Evolutionary conservation across 2,797 vertebrate species (phyloP).

Genomic region (Alcedo quadribrachys): DNA sequence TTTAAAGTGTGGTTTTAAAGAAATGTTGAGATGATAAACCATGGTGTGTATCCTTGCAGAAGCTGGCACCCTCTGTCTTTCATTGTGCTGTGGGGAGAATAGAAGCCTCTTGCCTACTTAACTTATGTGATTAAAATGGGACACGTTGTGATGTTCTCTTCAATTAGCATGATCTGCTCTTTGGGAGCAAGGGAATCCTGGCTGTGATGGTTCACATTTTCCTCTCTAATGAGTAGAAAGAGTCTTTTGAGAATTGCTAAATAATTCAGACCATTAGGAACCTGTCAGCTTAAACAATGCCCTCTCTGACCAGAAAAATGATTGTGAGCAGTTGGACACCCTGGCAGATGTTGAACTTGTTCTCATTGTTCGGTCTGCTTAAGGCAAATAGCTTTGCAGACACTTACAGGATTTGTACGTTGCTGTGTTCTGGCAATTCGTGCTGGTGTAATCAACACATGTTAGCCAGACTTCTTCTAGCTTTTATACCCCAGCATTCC

Average conservation of each 20-base stretch:
- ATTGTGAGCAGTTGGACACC: conserved; percentile 38
- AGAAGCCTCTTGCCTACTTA: conserved; percentile 62
- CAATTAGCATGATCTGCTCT: conserved; percentile 59
- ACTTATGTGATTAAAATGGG: conserved; percentile 56
- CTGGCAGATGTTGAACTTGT: conserved; percentile 71
- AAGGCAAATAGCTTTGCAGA: conserved; percentile 52
- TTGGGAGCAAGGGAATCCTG: background rate
- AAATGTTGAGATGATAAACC: background rate
- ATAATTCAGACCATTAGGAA: conserved; percentile 74
- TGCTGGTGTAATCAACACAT: background rate
- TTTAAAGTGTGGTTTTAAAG: background rate
- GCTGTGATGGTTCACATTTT: conserved; percentile 11
- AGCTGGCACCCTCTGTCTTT: background rate
- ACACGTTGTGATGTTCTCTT: conserved; percentile 54
- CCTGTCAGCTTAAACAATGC: conserved; percentile 71
- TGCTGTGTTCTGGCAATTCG: rapidly evolving
- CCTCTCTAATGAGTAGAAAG: conserved; percentile 53
- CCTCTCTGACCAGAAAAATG: conserved; percentile 61
- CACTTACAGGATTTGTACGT: background rate
- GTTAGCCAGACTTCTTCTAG: background rate
- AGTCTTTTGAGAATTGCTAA: conserved; percentile 68
- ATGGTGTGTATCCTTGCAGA: background rate
- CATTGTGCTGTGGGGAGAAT: background rate
- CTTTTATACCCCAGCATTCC: background rate
- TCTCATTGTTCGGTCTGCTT: conserved; percentile 38